Evolutionary conservation across 2,113 vertebrate genomes (phyloP), one percentile per base, ranked within the genome.

Genomic region (Oreochromis tanganicae): DNA sequence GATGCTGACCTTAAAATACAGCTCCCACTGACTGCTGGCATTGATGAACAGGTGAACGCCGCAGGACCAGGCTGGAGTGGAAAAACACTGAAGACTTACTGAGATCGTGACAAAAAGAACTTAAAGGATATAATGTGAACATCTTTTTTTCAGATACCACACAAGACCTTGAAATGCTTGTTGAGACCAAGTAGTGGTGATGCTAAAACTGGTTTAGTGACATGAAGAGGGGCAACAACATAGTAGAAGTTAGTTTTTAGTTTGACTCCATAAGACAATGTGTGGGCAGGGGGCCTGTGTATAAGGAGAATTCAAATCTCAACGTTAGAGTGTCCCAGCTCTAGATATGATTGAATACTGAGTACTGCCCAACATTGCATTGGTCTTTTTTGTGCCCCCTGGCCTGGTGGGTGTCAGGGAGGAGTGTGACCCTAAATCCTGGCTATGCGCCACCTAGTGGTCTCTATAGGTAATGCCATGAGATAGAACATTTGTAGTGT

Each of bases 381-480:
- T 59, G 27, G 56, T 59, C 27, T 5, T 0, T 57, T 57, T 57
- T 27, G 21, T 27, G 24, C 4, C 13, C 24, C 56, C 56, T 16
- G 56, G 56, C 56, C 56, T 29, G 24, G 56, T 0, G 4, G 29
- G 56, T 29, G 24, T 57, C 56, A 57, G 56, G 55, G 55, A 57
- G 55, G 56, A 32, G 27, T 32, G 57, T 32, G 57, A 61, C 9
- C 8, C 57, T 32, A 59, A 59, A 59, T 59, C 57, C 57, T 59
- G 27, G 0, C 57, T 32, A 1, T 17, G 57, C 4, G 5, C 27
- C 57, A 59, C 27, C 27, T 9, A 9, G 27, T 32, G 55, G 0
- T 27, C 55, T 56, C 55, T 27, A 27, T 56, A 56, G 21, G 21
- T 57, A 57, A 57, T 57, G 55, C 52, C 19, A 54, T 0, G 52